Evolutionary conservation across 35 echinoderm and acorn worm species (phyloP), one percentile per base, ranked within the genome.

Genomic region (Acanthaster planci): DNA sequence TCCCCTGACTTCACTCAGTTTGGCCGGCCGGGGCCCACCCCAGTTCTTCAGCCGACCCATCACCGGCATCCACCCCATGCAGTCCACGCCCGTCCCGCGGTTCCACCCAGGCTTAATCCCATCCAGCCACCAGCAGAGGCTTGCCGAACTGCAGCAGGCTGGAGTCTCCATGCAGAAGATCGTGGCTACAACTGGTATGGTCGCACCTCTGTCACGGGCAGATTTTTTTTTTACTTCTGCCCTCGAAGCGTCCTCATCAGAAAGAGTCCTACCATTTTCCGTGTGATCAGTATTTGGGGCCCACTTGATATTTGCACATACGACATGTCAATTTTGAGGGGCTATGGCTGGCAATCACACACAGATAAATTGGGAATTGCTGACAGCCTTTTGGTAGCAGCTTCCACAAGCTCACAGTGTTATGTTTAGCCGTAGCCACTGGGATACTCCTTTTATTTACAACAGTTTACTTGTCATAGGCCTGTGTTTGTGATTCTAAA

Each of bases 101-200:
- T 81, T 89, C 35, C 92, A 91, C 36, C 91, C 85, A 16, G 52
- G 21, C 6, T 51, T 44, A 22, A 72, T 34, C 37, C 23, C 64
- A 26, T 50, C 54, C 21, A 42, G 77, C 15, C 60, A 51, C 39
- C 78, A 84, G 40, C 83, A 94, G 53, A 80, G 88, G 32, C 39
- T 98, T 21, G 29, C 78, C 32, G 83, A 88, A 21, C 84, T 98
- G 9, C 93, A 90, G 85, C 84, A 90, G 54, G 92, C 92, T 36
- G 95, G 95, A 7, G 84, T 98, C 12, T 88, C 87, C 23, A 85
- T 98, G 57, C 95, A 98, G 79, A 93, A 77, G 52, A 93, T 98
- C 29, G 57, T 86, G 16, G 89, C 92, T 8, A 98, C 95, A 0
- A 98, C 95, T 76, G 92, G 95, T 98, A 68, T 79, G 94, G 52